phyloP scores from a whole-genome alignment of 2,797 vertebrate genomes.

The Fringilla coelebs region DNA sequence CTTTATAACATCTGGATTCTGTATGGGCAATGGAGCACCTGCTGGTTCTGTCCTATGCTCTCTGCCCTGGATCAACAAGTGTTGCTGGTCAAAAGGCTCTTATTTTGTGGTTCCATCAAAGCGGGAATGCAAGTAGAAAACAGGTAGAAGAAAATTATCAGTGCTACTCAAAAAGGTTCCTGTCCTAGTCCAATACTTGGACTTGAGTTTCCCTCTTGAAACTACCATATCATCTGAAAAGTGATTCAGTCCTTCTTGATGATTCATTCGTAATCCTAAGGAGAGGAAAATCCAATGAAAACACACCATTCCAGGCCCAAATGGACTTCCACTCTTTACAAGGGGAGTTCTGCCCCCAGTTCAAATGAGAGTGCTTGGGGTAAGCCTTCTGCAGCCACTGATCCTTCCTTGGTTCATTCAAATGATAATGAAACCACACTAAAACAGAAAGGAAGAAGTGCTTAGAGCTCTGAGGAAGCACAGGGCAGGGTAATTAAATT shows the following conservation, averaged over 20 bases:
- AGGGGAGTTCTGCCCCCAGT: neutral
- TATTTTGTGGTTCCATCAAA: neutral
- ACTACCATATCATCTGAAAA: neutral
- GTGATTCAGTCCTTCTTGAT: neutral
- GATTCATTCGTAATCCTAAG: neutral
- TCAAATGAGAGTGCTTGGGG: neutral
- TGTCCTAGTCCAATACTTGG: neutral
- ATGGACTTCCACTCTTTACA: neutral
- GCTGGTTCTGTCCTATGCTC: neutral
- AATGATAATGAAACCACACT: neutral
- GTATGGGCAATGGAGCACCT: accelerated
- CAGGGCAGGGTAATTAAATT: neutral
- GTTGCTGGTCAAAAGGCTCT: neutral
- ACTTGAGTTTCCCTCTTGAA: neutral
- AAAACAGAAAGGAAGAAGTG: neutral
- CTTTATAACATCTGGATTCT: neutral
- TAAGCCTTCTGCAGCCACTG: neutral
- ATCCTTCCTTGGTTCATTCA: neutral
- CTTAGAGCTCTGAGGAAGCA: neutral
- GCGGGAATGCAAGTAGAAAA: neutral
- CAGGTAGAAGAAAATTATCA: neutral
- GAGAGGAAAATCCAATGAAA: neutral
- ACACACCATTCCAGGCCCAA: neutral
- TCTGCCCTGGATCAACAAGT: neutral
- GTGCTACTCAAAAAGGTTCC: neutral